Evolutionary conservation across 2,113 vertebrate genomes (phyloP).

Genomic region (Podarcis raffonei): DNA sequence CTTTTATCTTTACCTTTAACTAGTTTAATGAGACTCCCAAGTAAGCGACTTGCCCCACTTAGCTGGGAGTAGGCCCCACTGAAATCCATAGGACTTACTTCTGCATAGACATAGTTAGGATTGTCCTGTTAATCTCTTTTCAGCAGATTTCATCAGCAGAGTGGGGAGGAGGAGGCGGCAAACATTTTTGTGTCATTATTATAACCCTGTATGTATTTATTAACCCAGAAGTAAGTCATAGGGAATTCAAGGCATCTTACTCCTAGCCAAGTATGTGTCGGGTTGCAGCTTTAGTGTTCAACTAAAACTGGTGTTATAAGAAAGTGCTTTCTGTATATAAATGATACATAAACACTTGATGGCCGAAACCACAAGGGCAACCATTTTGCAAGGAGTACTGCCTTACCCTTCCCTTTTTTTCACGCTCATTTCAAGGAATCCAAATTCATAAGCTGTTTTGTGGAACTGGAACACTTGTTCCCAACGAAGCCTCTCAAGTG

Average conservation of each 20-base stretch:
- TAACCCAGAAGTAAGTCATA: not conserved
- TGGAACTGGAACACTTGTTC: conserved; percentile 63
- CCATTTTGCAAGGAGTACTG: conserved; percentile 33
- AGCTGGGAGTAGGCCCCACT: too few species aligned
- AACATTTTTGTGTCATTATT: not conserved
- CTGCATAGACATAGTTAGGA: too few species aligned
- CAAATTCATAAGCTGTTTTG: conserved; percentile 53
- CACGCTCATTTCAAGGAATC: conserved; percentile 64
- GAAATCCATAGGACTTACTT: too few species aligned
- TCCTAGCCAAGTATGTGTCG: not conserved
- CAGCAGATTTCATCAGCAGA: not conserved
- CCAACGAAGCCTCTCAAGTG: conserved; percentile 70
- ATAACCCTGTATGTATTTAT: not conserved
- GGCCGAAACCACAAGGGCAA: conserved; percentile 25
- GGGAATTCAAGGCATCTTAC: not conserved
- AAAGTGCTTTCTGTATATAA: conserved; percentile 52
- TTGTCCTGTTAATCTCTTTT: conserved; percentile 8
- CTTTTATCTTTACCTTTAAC: too few species aligned
- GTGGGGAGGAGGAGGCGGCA: not conserved
- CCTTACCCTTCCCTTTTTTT: conserved; percentile 41
- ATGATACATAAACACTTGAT: conserved; percentile 48
- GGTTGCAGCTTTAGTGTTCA: not conserved
- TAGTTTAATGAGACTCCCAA: too few species aligned
- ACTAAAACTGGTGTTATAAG: conserved; percentile 15
- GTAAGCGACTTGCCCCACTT: too few species aligned